Evolutionary conservation across 2,888 invertebrate genomes (phyloP).

Genomic region (Mesorhabditis belari): DNA sequence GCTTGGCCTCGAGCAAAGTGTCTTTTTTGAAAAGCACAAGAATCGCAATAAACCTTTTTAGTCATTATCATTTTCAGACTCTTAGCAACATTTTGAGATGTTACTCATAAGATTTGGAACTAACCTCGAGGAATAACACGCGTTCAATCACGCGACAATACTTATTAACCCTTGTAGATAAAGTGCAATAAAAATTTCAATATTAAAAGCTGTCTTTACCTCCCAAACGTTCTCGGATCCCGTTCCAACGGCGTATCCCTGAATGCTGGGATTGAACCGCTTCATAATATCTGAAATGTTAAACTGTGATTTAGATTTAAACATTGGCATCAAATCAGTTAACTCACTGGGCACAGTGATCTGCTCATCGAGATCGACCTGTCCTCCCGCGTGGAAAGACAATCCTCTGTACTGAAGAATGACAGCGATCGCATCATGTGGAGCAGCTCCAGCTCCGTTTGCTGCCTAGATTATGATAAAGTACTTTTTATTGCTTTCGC

Average conservation of each 20-base stretch:
- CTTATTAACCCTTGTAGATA: no score
- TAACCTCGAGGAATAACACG: no score
- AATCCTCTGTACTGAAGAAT: slow-evolving; percentile 40
- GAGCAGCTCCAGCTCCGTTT: slow-evolving; percentile 38
- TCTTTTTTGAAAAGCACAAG: no score
- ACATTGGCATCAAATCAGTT: neutral
- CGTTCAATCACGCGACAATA: no score
- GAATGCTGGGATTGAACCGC: slow-evolving; percentile 67
- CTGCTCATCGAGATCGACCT: slow-evolving; percentile 27
- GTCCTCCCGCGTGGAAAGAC: slow-evolving; percentile 38
- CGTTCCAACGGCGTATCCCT: slow-evolving; percentile 54
- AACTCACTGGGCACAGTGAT: slow-evolving; percentile 37
- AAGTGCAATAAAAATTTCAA: neutral
- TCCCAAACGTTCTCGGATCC: slow-evolving; percentile 40
- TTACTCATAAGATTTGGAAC: no score
- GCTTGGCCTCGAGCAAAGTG: no score
- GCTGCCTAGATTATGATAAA: slow-evolving; percentile 30
- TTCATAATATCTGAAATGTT: slow-evolving; percentile 62
- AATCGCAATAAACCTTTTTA: slow-evolving; percentile 26
- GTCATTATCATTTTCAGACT: slow-evolving; percentile 25
- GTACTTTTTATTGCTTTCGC: neutral
- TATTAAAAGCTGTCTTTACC: neutral
- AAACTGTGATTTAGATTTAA: neutral
- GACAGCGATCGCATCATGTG: slow-evolving; percentile 31
- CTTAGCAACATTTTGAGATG: no score